Conservation (phyloP, 2,888 invertebrate species). For the Colletes collaris region DNA sequence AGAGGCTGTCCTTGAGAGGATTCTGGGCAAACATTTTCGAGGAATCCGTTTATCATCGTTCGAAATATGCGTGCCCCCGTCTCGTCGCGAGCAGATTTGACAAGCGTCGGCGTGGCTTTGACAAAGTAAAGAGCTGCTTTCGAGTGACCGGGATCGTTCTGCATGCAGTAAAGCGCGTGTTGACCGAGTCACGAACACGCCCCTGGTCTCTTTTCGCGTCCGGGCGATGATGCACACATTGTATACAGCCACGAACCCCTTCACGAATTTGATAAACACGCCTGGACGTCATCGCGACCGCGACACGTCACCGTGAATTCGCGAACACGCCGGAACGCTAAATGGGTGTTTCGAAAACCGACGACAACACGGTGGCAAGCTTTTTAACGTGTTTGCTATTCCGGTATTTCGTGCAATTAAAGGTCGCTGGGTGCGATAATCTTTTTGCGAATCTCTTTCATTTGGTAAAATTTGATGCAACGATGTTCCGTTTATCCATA, state of each 20-base stretch:
- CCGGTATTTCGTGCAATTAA: background rate
- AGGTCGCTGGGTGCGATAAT: too few relatives aligned
- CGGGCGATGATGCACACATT: constrained; percentile 29
- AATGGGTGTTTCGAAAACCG: constrained; percentile 3
- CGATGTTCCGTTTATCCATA: too few relatives aligned
- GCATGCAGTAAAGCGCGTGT: constrained; percentile 14
- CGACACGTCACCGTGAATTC: constrained; percentile 27
- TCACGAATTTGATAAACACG: constrained; percentile 49
- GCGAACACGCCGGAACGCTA: background rate
- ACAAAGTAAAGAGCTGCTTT: constrained; percentile 51
- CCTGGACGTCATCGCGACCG: constrained; percentile 23
- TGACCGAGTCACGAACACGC: constrained; percentile 51
- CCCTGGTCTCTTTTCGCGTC: constrained; percentile 38
- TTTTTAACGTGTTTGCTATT: constrained; percentile 6
- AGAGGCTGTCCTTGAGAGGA: too few relatives aligned
- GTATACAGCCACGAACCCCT: constrained; percentile 25
- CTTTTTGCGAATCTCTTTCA: background rate
- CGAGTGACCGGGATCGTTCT: constrained; percentile 40
- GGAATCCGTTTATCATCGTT: constrained; percentile 44
- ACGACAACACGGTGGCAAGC: constrained; percentile 6
- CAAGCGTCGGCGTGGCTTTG: constrained; percentile 53
- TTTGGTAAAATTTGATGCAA: too few relatives aligned
- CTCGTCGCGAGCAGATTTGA: constrained; percentile 16
- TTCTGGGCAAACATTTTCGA: constrained; percentile 35
- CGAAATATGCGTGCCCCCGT: background rate